phyloP scores from a whole-genome alignment of 2,888 invertebrate species.

The Acrocera orbiculus region DNA sequence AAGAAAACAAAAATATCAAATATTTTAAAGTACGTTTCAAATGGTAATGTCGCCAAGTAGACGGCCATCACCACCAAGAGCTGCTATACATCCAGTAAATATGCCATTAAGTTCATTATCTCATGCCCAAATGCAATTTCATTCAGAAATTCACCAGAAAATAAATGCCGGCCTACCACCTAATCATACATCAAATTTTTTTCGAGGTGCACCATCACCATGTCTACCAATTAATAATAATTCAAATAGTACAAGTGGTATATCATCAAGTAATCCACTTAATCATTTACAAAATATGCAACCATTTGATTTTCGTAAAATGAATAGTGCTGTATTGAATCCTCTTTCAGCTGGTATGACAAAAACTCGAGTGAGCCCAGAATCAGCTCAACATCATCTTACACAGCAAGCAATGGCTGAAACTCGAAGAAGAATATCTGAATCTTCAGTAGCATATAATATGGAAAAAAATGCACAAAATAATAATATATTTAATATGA shows the following conservation, averaged over 20 bases:
- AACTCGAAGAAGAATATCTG: conserved; percentile 37
- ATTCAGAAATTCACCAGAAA: conserved; percentile 30
- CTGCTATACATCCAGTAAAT: conserved; percentile 32
- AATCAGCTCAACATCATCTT: conserved; percentile 24
- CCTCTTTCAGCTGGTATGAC: conserved; percentile 20
- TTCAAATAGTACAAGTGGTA: conserved; percentile 6
- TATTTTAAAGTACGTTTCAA: conserved; percentile 13
- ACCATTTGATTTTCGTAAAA: conserved; percentile 79
- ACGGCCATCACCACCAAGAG: conserved; percentile 43
- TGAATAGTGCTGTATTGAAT: conserved; percentile 35
- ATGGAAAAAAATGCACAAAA: conserved; percentile 27
- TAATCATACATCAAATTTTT: conserved; percentile 21
- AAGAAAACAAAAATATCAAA: neutral
- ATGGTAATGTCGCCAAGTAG: conserved; percentile 52
- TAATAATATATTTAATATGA: conserved; percentile 42
- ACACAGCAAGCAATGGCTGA: conserved; percentile 27
- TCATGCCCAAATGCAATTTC: conserved; percentile 28
- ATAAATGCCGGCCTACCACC: conserved; percentile 23
- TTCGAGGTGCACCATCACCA: conserved; percentile 26
- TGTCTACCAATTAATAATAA: conserved; percentile 9
- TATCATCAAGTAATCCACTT: conserved; percentile 46
- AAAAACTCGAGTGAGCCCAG: conserved; percentile 21
- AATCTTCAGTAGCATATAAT: conserved; percentile 21
- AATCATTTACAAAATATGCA: conserved; percentile 89
- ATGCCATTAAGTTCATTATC: conserved; percentile 28